phyloP scores from a whole-genome alignment of 2,797 vertebrate species.

The Anabacerthia variegaticeps region DNA sequence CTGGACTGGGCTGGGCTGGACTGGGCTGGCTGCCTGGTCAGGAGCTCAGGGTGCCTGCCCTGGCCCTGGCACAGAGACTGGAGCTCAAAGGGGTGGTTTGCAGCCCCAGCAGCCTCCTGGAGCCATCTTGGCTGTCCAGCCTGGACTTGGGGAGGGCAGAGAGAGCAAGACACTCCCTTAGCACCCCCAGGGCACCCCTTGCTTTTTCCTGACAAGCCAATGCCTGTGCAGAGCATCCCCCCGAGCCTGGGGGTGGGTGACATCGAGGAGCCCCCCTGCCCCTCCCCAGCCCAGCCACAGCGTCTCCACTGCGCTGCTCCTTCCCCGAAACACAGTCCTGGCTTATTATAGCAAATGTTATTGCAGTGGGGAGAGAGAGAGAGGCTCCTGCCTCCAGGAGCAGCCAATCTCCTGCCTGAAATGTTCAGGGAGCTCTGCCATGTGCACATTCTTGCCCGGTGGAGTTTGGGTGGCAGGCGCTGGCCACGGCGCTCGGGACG shows the following conservation, averaged over 20 bases:
- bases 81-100: neutral
- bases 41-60: neutral
- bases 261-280: neutral
- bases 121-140: neutral
- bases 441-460: neutral
- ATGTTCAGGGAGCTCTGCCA: slow-evolving; percentile 49
- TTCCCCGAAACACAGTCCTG: neutral
- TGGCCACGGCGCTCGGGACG: neutral
- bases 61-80: neutral
- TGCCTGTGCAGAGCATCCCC: neutral
- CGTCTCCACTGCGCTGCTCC: neutral
- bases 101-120: neutral
- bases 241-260: rapidly evolving
- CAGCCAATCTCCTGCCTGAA: slow-evolving; percentile 30
- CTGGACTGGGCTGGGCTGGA: no score
- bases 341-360: slow-evolving; percentile 18
- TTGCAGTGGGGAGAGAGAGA: neutral
- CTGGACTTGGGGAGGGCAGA: neutral
- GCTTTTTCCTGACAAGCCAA: neutral
- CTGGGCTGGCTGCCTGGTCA: neutral
- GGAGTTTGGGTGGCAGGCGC: slow-evolving; percentile 31
- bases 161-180: neutral
- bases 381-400: slow-evolving; percentile 27
- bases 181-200: neutral
- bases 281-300: neutral